Evolutionary conservation across 2,797 vertebrate species (phyloP), one percentile per base, ranked within the genome.

Genomic region (Danio kyathit): DNA sequence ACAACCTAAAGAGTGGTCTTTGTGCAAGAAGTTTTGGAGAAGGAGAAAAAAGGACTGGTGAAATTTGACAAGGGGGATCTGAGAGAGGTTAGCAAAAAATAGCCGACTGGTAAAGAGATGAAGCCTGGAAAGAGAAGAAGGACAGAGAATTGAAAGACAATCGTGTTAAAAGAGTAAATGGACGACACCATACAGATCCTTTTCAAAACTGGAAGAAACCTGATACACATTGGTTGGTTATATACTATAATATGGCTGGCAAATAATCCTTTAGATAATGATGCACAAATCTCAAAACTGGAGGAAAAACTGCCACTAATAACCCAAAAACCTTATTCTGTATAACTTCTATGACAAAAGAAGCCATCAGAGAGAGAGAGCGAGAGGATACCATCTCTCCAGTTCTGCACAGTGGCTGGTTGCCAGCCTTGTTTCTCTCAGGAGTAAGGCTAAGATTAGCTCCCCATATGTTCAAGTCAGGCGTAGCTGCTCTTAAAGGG

Each of bases 371-470:
- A 60, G 69, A 76, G 82, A 79, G 41, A 41, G 41, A 77, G 44
- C 41, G 40, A 76, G 43, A 71, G 44, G 56, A 63, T 21, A 6
- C 48, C 51, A 48, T 79, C 84, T 76, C 82, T 82, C 66, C 73
- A 79, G 89, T 61, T 73, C 87, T 88, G 88, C 88, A 90, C 85
- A 65, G 89, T 92, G 94, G 93, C 90, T 80, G 71, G 67, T 38
- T 80, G 74, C 79, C 85, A 80, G 70, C 82, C 80, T 90, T 91
- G 89, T 91, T 89, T 90, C 91, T 93, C 93, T 85, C 91, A 89
- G 89, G 92, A 92, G 89, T 85, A 56, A 69, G 86, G 91, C 93
- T 94, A 94, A 95, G 94, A 95, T 95, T 94, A 95, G 93, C 92
- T 94, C 90, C 90, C 92, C 94, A 94, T 94, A 94, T 94, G 94